Conservation (phyloP, 2,888 invertebrate genomes). For the Cenopis cana region DNA sequence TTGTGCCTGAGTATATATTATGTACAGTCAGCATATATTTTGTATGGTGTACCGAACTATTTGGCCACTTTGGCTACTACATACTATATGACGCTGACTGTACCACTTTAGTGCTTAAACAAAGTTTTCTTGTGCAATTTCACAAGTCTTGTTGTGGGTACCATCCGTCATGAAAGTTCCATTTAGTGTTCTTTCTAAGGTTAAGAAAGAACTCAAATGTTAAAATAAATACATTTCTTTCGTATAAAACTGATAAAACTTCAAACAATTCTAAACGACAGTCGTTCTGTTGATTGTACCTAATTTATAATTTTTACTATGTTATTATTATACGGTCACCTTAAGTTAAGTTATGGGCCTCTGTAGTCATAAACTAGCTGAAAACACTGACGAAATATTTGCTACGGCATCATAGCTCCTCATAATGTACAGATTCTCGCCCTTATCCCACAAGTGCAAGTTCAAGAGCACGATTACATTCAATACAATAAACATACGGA, state of each 20-base stretch:
- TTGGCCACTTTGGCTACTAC: no score
- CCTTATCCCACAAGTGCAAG: constrained; percentile 5
- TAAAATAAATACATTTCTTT: background rate
- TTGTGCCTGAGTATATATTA: no score
- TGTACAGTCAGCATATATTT: background rate
- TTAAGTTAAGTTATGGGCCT: no score
- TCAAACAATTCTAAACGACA: no score
- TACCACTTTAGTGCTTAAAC: background rate
- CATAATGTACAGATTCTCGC: background rate
- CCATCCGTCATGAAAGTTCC: background rate
- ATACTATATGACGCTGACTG: no score
- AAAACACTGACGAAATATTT: background rate
- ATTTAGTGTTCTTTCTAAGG: background rate
- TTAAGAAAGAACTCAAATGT: no score
- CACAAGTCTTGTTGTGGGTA: background rate
- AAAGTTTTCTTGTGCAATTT: background rate
- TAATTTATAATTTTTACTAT: no score
- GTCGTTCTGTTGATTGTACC: no score
- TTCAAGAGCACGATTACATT: constrained; percentile 38
- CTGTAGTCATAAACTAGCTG: no score
- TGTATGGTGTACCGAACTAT: no score
- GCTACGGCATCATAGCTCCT: background rate
- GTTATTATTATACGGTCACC: no score
- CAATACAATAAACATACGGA: constrained; percentile 47
- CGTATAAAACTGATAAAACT: background rate